A percentile compares a stretch with the other conserved stretches of the same genome.
These are phyloP conservation scores for Platycheirus albimanus DNA, from an alignment of 2,888 invertebrate species.

Conservation along the genomic window DNA sequence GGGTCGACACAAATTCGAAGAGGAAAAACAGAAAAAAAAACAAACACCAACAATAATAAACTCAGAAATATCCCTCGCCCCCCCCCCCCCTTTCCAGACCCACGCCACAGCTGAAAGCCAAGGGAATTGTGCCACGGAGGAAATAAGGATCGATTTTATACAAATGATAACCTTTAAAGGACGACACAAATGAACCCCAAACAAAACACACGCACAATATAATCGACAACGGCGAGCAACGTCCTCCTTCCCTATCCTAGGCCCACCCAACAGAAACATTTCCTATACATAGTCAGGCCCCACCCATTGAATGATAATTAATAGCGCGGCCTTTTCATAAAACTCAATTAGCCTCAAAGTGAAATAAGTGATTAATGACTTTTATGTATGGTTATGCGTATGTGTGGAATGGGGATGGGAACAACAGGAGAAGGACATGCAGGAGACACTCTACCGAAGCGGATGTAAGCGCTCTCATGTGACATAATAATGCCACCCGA, in stretches of 20 bases:
- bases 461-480: constrained; percentile 50
- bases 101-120: too few relatives aligned
- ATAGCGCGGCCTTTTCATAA: constrained; percentile 71
- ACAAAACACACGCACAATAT: constrained; percentile 35
- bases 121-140: too few relatives aligned
- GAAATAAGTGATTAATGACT: constrained; percentile 72
- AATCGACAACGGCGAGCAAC: constrained; percentile 19
- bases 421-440: too few relatives aligned
- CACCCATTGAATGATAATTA: constrained; percentile 64
- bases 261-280: constrained; percentile 32
- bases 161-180: constrained; percentile 62
- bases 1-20: background rate
- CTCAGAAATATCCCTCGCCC: background rate
- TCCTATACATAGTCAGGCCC: constrained; percentile 15
- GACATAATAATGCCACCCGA: constrained; percentile 64
- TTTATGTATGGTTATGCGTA: constrained; percentile 40
- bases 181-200: constrained; percentile 52
- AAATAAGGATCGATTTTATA: constrained; percentile 61
- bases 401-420: constrained; percentile 1
- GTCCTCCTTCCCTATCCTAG: background rate
- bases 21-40: too few relatives aligned
- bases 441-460: constrained; percentile 14
- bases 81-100: too few relatives aligned
- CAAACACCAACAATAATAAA: constrained; percentile 11
- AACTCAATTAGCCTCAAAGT: constrained; percentile 73